Conservation (phyloP, 2,113 vertebrate genomes). For the Chionodraco myersi region DNA sequence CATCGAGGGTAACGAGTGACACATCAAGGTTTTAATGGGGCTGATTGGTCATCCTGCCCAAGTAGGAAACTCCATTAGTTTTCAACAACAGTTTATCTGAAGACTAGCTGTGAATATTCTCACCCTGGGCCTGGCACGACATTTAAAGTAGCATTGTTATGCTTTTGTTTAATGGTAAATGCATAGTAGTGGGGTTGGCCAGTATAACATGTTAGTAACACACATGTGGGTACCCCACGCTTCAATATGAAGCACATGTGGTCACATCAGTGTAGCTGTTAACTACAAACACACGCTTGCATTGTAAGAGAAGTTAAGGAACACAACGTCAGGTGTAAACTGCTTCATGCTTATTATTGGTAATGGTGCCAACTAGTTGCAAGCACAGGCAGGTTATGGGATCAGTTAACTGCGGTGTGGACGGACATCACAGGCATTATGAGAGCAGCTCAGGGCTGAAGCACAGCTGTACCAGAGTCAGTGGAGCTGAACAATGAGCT, state of each 20-base stretch:
- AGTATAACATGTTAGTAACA: neutral
- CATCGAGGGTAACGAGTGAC: conserved; percentile 24
- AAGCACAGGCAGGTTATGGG: conserved; percentile 34
- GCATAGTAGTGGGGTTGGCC: neutral
- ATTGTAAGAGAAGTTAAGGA: neutral
- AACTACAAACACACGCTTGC: neutral
- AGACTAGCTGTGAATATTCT: neutral
- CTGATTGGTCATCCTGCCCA: conserved; percentile 21
- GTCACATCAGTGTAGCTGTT: neutral
- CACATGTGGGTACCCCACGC: neutral
- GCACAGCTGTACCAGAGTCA: conserved; percentile 1
- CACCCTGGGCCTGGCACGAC: neutral
- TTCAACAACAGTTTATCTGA: neutral
- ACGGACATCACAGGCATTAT: neutral
- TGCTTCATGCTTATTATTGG: too few relatives aligned
- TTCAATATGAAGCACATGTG: neutral
- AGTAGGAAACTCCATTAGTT: neutral
- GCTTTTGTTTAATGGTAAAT: conserved; percentile 10
- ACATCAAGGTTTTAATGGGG: conserved; percentile 27
- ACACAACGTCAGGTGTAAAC: neutral
- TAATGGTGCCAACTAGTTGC: conserved; percentile 1
- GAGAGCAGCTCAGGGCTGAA: conserved; percentile 20
- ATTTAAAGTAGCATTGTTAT: neutral
- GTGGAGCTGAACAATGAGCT: conserved; percentile 38
- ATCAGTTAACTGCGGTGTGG: neutral